A percentile compares a stretch with the other conserved stretches of the same genome.
phyloP scores from a whole-genome alignment of 2,113 vertebrate genomes.

The Microcebus ravelobensis region DNA sequence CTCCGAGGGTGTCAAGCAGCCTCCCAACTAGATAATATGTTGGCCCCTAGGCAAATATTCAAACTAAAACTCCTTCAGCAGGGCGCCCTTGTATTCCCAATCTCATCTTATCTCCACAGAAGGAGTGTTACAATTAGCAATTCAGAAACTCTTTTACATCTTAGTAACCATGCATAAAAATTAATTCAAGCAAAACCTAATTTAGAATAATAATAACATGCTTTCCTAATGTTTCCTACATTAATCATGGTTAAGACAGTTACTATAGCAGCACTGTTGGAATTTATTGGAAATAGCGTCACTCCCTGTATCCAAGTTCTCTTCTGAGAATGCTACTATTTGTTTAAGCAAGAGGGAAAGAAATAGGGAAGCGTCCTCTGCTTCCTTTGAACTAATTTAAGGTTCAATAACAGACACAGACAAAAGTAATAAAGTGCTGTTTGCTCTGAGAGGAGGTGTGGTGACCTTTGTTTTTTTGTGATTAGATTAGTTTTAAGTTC shows the following conservation, averaged over 20 bases:
- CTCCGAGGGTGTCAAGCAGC: background rate
- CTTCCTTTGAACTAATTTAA: constrained; percentile 72
- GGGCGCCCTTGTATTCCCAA: constrained; percentile 37
- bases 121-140: constrained; percentile 80
- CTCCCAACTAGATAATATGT: constrained; percentile 25
- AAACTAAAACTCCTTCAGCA: constrained; percentile 61
- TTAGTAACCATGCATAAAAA: constrained; percentile 82
- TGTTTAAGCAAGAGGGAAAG: constrained; percentile 70
- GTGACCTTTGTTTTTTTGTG: constrained; percentile 80
- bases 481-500: constrained; percentile 79
- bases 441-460: constrained; percentile 76
- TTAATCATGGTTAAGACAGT: constrained; percentile 81
- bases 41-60: constrained; percentile 64
- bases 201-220: constrained; percentile 87
- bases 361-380: background rate
- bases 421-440: constrained; percentile 78
- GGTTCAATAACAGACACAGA: constrained; percentile 63
- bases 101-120: constrained; percentile 75
- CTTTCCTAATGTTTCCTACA: constrained; percentile 81
- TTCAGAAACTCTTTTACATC: constrained; percentile 80
- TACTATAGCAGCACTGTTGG: constrained; percentile 79
- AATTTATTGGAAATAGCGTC: constrained; percentile 79
- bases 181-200: constrained; percentile 85
- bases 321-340: constrained; percentile 62
- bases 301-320: background rate